Evolutionary conservation across 1,140 invertebrate genomes (phyloP).

Genomic region (Eufriesea mexicana): DNA sequence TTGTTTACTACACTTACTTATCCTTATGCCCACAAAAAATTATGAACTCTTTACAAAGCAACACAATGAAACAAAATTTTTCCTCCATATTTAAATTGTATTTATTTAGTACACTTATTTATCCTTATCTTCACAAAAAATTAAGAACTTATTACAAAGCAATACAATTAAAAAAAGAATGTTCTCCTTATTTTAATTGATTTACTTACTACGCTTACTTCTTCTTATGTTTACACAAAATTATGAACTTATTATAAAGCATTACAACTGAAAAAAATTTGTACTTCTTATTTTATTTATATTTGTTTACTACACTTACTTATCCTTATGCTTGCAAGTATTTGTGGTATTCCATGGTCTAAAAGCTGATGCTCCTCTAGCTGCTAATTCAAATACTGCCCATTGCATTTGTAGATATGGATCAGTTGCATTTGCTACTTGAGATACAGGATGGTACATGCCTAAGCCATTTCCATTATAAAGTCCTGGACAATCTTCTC

Average conservation of each 20-base stretch:
- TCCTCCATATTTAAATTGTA: too few species aligned
- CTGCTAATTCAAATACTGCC: slow-evolving; percentile 79
- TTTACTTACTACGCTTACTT: slow-evolving; percentile 66
- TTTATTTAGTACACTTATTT: slow-evolving; percentile 66
- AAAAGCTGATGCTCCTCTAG: slow-evolving; percentile 79
- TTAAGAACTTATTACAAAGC: not conserved
- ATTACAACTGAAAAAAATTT: not conserved
- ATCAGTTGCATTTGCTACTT: slow-evolving; percentile 74
- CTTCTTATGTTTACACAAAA: slow-evolving; percentile 78
- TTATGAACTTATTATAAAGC: not conserved
- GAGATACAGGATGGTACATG: slow-evolving; percentile 77
- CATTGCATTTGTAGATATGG: slow-evolving; percentile 80
- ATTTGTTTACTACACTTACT: slow-evolving; percentile 63
- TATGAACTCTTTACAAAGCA: not conserved
- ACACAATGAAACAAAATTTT: not conserved
- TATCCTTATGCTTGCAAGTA: slow-evolving; percentile 80
- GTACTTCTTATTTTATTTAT: not conserved
- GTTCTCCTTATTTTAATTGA: too few species aligned
- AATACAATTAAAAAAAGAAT: not conserved
- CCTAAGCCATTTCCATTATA: slow-evolving; percentile 78
- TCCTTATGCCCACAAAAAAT: slow-evolving; percentile 78
- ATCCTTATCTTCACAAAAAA: slow-evolving; percentile 73
- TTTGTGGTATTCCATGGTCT: slow-evolving; percentile 77
- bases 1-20: slow-evolving; percentile 66
- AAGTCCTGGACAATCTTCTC: slow-evolving; percentile 76